These are phyloP conservation scores for Gandaritis pyraliata DNA, from an alignment of 2,888 invertebrate species.

Conservation along the genomic window DNA sequence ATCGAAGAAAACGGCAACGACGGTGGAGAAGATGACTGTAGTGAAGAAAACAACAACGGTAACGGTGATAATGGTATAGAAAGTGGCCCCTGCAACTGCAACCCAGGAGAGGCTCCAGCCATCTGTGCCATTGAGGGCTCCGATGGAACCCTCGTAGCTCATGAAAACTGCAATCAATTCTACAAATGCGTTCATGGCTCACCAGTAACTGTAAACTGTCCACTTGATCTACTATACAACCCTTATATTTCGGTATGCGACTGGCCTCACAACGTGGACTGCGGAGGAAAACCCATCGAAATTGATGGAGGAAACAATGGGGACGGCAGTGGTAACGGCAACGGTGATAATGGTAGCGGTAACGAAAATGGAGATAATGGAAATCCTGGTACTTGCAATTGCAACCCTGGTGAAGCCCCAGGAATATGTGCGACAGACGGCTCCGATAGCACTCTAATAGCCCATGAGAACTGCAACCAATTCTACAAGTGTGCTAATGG, in stretches of 20 bases:
- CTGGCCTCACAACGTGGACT: slow-evolving; percentile 43
- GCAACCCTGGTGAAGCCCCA: slow-evolving; percentile 45
- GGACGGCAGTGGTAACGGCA: no score
- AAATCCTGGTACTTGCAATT: slow-evolving; percentile 13
- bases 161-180: slow-evolving; percentile 56
- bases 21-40: slow-evolving; percentile 15
- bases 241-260: slow-evolving; percentile 46
- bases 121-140: slow-evolving; percentile 13
- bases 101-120: slow-evolving; percentile 44
- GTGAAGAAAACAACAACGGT: not conserved
- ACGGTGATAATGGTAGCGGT: not conserved
- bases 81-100: slow-evolving; percentile 41
- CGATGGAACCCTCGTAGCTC: no score
- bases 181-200: slow-evolving; percentile 49
- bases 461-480: slow-evolving; percentile 51
- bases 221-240: slow-evolving; percentile 44
- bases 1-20: slow-evolving; percentile 27
- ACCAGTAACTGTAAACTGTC: slow-evolving; percentile 45
- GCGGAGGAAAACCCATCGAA: no score
- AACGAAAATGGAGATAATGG: not conserved
- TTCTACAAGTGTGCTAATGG: slow-evolving; percentile 49
- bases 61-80: not conserved
- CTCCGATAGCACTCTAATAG: slow-evolving; percentile 46
- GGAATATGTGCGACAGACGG: slow-evolving; percentile 43
- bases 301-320: no score